Evolutionary conservation across 2,888 invertebrate species (phyloP).

Genomic region (Pammene fasciana): DNA sequence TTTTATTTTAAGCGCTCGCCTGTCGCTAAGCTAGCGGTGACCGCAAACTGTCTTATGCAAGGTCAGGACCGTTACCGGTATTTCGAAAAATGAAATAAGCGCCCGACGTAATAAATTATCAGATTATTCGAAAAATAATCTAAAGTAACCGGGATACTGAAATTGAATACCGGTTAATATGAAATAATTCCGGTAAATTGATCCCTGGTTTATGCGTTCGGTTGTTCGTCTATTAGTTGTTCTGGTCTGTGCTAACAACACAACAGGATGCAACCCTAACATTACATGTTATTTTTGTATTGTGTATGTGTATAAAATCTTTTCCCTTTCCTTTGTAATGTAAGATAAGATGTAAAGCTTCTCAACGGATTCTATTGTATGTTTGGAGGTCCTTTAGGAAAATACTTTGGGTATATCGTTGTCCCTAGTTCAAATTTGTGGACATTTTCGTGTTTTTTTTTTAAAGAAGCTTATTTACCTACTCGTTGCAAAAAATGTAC

Average conservation of each 20-base stretch:
- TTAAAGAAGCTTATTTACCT: too few relatives aligned
- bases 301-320: background rate
- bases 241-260: background rate
- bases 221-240: background rate
- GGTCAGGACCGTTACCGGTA: too few relatives aligned
- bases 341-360: background rate
- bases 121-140: too few relatives aligned
- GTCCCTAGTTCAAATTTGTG: background rate
- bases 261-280: background rate
- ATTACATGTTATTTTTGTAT: constrained; percentile 5
- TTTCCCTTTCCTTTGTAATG: background rate
- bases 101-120: too few relatives aligned
- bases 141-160: too few relatives aligned
- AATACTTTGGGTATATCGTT: background rate
- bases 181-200: too few relatives aligned
- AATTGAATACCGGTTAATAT: too few relatives aligned
- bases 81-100: too few relatives aligned
- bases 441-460: background rate
- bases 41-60: too few relatives aligned
- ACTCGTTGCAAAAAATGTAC: background rate
- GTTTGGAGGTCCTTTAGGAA: background rate
- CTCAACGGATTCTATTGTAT: background rate
- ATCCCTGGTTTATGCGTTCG: too few relatives aligned
- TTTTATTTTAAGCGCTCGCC: too few relatives aligned
- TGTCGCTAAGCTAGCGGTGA: too few relatives aligned